Evolutionary conservation across 2,888 invertebrate species (phyloP).

Genomic region (Deilephila elpenor): DNA sequence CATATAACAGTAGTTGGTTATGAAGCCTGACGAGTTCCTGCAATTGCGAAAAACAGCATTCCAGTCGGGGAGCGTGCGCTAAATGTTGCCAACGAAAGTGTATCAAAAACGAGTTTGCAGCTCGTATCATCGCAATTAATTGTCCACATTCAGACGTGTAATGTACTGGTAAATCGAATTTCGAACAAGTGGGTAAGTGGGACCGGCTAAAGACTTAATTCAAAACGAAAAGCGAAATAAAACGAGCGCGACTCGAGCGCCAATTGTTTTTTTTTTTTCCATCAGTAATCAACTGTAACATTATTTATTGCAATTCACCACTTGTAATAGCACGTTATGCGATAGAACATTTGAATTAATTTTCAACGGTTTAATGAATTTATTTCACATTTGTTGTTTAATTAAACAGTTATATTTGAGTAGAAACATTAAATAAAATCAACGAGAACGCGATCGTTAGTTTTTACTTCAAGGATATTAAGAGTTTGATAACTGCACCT

Average conservation of each 20-base stretch:
- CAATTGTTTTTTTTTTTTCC: not conserved
- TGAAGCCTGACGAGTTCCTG: slow-evolving; percentile 48
- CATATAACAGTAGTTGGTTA: slow-evolving; percentile 52
- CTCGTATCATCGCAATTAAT: slow-evolving; percentile 35
- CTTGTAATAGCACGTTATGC: slow-evolving; percentile 4
- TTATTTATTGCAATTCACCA: slow-evolving; percentile 20
- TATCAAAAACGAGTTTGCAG: slow-evolving; percentile 51
- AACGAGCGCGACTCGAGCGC: not conserved
- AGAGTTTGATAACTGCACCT: not conserved
- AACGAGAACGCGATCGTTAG: not conserved
- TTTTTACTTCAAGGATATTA: not conserved
- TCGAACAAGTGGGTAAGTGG: slow-evolving; percentile 31
- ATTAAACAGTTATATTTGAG: not conserved
- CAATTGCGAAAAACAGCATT: slow-evolving; percentile 66
- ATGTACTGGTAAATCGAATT: slow-evolving; percentile 27
- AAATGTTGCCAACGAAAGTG: slow-evolving; percentile 62
- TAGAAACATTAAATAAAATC: not conserved
- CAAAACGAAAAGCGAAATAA: not conserved
- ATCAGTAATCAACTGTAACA: slow-evolving; percentile 10
- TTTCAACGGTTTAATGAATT: slow-evolving; percentile 4
- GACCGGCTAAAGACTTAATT: slow-evolving; percentile 21
- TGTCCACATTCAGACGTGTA: slow-evolving; percentile 26
- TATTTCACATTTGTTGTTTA: not conserved
- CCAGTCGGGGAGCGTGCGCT: slow-evolving; percentile 52
- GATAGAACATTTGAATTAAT: slow-evolving; percentile 18